A percentile compares a stretch with the other conserved stretches of the same genome.
These are phyloP conservation scores for Pterocles burchelli DNA, from an alignment of 2,113 vertebrate species.

Conservation along the genomic window DNA sequence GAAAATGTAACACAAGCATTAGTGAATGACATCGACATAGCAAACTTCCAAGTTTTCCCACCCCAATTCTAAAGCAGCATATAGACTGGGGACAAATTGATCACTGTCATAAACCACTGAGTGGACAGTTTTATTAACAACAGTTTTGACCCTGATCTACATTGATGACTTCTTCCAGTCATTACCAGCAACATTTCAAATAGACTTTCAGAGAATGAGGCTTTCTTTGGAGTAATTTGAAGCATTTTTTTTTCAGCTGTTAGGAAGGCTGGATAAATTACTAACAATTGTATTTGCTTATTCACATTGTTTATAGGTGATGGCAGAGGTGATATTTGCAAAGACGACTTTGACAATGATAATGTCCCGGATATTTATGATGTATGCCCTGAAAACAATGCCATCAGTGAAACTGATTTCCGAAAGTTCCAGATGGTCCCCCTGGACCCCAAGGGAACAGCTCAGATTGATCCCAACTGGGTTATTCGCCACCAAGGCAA, in stretches of 20 bases:
- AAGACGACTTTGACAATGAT: slow-evolving; percentile 98
- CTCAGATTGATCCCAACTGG: slow-evolving; percentile 98
- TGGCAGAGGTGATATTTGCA: slow-evolving; percentile 93
- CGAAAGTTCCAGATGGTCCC: slow-evolving; percentile 99
- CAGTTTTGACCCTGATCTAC: neutral
- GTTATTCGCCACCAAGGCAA: slow-evolving; percentile 97
- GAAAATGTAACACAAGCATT: neutral
- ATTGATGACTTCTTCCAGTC: neutral
- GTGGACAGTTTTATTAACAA: neutral
- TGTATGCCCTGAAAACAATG: slow-evolving; percentile 93
- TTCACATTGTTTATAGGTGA: slow-evolving; percentile 79
- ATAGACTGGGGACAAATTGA: neutral
- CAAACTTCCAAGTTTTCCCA: neutral
- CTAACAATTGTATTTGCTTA: neutral
- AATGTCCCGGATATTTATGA: slow-evolving; percentile 91
- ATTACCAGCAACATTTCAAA: neutral
- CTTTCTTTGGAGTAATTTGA: neutral
- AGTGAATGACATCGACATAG: neutral
- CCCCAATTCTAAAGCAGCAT: neutral
- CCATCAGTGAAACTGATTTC: slow-evolving; percentile 94
- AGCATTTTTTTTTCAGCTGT: neutral
- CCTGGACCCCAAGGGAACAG: slow-evolving; percentile 96
- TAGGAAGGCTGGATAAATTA: neutral
- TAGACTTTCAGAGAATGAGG: neutral
- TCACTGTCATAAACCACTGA: neutral